Conservation (phyloP, 2,888 invertebrate species). For the Conops quadrifasciatus region DNA sequence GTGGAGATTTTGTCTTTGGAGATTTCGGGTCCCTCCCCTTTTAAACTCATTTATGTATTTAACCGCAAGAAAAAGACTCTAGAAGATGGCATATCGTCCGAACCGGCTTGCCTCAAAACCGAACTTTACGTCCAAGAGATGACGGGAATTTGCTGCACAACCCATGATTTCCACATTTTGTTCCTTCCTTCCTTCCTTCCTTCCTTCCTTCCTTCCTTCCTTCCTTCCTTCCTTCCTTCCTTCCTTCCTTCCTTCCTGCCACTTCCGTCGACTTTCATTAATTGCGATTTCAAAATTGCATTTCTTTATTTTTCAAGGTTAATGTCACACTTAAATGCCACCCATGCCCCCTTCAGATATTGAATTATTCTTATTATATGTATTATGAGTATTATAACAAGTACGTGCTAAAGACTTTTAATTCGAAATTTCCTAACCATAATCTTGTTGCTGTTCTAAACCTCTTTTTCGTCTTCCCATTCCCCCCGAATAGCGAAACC, state of each 20-base stretch:
- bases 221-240: too few species aligned
- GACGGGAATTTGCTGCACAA: too few species aligned
- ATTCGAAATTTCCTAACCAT: background rate
- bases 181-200: too few species aligned
- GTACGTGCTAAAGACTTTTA: background rate
- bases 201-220: background rate
- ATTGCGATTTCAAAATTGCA: too few species aligned
- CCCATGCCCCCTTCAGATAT: background rate
- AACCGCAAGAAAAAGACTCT: too few species aligned
- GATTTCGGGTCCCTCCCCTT: too few species aligned
- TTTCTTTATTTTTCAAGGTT: background rate
- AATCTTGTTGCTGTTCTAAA: background rate
- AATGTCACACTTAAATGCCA: background rate
- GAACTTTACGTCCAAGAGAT: too few species aligned
- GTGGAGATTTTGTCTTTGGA: too few species aligned
- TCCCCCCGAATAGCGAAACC: background rate
- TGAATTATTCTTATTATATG: background rate
- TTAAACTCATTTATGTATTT: too few species aligned
- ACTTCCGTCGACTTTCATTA: too few species aligned
- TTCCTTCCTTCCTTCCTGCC: background rate
- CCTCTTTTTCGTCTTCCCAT: background rate
- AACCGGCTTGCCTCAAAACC: too few species aligned
- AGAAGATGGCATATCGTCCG: too few species aligned
- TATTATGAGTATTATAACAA: background rate
- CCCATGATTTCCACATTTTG: background rate